These are phyloP conservation scores for Burhinus bistriatus DNA, from an alignment of 2,113 vertebrate species.

Conservation along the genomic window DNA sequence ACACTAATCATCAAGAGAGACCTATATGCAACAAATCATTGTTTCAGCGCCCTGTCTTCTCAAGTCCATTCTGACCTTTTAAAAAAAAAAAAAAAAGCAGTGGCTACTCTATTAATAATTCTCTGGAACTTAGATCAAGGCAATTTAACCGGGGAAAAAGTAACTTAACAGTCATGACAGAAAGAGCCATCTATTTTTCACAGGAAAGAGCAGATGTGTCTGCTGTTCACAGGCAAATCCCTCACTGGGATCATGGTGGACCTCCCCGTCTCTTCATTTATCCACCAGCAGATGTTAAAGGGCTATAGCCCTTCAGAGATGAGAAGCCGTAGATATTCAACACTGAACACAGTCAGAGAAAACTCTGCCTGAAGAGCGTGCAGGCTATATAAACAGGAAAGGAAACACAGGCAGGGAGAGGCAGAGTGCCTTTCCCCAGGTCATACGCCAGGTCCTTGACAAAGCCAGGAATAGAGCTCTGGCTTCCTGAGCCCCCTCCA, in stretches of 20 bases:
- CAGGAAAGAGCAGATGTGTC: not conserved
- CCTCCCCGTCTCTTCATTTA: not conserved
- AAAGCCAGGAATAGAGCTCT: conserved; percentile 33
- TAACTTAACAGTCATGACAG: not conserved
- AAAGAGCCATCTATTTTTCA: not conserved
- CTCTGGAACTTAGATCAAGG: not conserved
- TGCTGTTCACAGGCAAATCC: not conserved
- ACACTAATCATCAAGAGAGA: not conserved
- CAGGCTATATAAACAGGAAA: conserved; percentile 44
- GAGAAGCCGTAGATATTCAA: not conserved
- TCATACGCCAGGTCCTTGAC: not conserved
- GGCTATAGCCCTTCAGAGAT: not conserved
- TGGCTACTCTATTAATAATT: not conserved
- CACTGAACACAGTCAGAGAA: not conserved
- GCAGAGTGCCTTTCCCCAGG: conserved; percentile 25
- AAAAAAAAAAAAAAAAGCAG: not conserved
- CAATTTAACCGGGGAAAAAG: not conserved
- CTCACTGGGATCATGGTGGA: not conserved
- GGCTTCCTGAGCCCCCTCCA: conserved; percentile 31
- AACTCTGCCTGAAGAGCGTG: not conserved
- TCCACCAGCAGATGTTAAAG: not conserved
- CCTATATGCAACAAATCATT: not conserved
- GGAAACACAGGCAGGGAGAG: not conserved
- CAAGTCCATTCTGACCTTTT: not conserved
- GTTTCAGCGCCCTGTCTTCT: not conserved